Evolutionary conservation across 2,113 vertebrate genomes (phyloP).

Genomic region (Thermophis baileyi): DNA sequence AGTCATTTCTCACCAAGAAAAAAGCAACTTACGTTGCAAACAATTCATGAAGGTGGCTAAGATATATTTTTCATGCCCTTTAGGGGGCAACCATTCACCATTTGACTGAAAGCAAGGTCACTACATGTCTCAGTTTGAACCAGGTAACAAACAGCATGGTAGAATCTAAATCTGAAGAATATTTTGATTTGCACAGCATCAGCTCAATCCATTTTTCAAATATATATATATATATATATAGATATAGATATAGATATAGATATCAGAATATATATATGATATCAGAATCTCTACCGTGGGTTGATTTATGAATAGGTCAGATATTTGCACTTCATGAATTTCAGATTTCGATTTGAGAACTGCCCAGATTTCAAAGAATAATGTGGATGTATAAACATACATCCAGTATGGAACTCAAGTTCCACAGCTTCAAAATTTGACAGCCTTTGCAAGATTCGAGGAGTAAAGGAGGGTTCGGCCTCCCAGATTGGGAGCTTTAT

Average conservation of each 20-base stretch:
- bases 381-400: too few relatives aligned
- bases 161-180: conserved; percentile 41
- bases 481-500: too few relatives aligned
- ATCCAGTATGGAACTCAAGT: neutral
- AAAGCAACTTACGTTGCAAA: conserved; percentile 18
- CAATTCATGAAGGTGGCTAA: conserved; percentile 2
- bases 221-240: fast-evolving
- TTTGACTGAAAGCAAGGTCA: conserved; percentile 9
- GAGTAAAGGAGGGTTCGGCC: too few relatives aligned
- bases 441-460: too few relatives aligned
- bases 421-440: neutral
- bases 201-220: conserved; percentile 17
- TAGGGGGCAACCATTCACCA: conserved; percentile 61
- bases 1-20: conserved; percentile 25
- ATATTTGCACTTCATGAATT: neutral
- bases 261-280: too few relatives aligned
- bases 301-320: neutral
- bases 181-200: conserved; percentile 35
- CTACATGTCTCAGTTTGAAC: neutral
- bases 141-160: neutral
- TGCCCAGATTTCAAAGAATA: neutral
- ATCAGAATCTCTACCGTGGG: neutral
- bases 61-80: conserved; percentile 58
- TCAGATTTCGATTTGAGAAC: neutral
- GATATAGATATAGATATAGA: too few relatives aligned